These are phyloP conservation scores for Enhydra lutris DNA, from an alignment of 2,113 vertebrate genomes.

Conservation along the genomic window DNA sequence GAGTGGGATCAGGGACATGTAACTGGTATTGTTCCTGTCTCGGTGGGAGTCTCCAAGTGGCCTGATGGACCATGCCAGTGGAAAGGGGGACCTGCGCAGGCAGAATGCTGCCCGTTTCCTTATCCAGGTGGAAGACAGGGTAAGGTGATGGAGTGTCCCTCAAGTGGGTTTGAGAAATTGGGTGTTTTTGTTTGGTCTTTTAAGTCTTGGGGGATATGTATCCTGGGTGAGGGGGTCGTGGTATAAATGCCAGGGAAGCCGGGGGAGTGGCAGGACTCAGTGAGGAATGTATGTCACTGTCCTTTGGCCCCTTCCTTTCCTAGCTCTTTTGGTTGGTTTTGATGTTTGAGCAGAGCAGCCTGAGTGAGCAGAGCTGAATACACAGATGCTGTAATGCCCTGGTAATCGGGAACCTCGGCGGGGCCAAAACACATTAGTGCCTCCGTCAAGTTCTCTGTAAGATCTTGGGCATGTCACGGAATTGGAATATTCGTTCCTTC, in stretches of 20 bases:
- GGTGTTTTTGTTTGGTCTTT: background rate
- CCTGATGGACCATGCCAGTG: accelerated
- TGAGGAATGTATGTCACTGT: background rate
- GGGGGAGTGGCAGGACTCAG: background rate
- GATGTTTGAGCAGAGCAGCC: background rate
- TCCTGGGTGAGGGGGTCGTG: background rate
- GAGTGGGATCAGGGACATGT: background rate
- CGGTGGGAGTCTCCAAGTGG: background rate
- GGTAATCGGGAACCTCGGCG: background rate
- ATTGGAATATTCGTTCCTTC: background rate
- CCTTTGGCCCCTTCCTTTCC: background rate
- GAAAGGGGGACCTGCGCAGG: background rate
- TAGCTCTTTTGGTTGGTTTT: background rate
- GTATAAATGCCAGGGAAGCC: background rate
- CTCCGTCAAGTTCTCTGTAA: background rate
- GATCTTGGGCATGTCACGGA: background rate
- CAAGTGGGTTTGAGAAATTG: background rate
- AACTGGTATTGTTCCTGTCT: background rate
- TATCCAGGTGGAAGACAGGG: background rate
- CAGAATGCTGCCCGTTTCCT: background rate
- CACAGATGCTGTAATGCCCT: accelerated
- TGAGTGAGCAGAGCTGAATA: background rate
- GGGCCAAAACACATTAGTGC: background rate
- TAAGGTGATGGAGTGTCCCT: background rate
- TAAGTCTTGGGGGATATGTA: background rate